phyloP scores from a whole-genome alignment of 1,140 invertebrate genomes.

The Bombus confusus region DNA sequence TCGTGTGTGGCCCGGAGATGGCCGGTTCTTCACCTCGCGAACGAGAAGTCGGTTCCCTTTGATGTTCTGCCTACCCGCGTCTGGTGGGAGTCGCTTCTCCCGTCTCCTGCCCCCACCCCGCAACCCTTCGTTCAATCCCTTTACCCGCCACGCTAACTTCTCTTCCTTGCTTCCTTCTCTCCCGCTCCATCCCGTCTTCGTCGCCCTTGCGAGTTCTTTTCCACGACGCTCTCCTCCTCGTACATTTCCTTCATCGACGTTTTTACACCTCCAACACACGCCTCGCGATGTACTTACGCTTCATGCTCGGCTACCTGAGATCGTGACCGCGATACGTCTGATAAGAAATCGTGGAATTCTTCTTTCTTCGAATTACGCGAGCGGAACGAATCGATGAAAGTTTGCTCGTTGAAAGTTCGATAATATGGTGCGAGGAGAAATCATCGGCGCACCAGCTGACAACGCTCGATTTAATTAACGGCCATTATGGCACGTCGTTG shows the following conservation, averaged over 20 bases:
- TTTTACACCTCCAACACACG: slow-evolving; percentile 46
- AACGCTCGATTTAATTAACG: slow-evolving; percentile 16
- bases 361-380: neutral
- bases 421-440: neutral
- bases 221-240: slow-evolving; percentile 23
- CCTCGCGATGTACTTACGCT: slow-evolving; percentile 28
- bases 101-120: slow-evolving; percentile 55
- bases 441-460: neutral
- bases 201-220: slow-evolving; percentile 26
- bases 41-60: slow-evolving; percentile 82
- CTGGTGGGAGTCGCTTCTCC: slow-evolving; percentile 72
- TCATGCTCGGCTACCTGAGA: slow-evolving; percentile 29
- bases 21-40: slow-evolving; percentile 83
- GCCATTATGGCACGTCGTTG: slow-evolving; percentile 16
- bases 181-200: neutral
- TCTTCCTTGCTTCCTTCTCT: neutral
- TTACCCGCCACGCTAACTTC: slow-evolving; percentile 40
- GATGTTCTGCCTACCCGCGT: slow-evolving; percentile 79
- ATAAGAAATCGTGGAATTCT: slow-evolving; percentile 6
- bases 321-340: slow-evolving; percentile 9
- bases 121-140: slow-evolving; percentile 57
- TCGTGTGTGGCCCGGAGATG: slow-evolving; percentile 83
- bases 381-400: neutral
- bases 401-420: neutral
- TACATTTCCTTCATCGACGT: slow-evolving; percentile 56